phyloP scores from a whole-genome alignment of 2,888 invertebrate genomes.

The Callimorpha dominula region DNA sequence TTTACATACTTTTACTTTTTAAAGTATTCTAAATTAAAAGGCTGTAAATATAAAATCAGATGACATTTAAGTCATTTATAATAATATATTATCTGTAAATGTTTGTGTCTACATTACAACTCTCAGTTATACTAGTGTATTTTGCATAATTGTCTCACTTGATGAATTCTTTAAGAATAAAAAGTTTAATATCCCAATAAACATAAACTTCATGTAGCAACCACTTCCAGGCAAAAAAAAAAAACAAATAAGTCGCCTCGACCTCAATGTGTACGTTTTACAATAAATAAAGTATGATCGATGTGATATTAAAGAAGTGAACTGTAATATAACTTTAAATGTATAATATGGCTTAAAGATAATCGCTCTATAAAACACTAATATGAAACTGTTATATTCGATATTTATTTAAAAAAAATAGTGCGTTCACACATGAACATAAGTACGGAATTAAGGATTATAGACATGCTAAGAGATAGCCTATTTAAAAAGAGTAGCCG shows the following conservation, averaged over 20 bases:
- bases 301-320: neutral
- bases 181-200: constrained; percentile 9
- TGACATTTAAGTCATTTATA: constrained; percentile 3
- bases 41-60: neutral
- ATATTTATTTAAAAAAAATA: neutral
- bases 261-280: neutral
- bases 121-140: neutral
- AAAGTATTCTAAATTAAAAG: neutral
- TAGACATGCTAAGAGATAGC: neutral
- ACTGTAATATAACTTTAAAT: constrained; percentile 2
- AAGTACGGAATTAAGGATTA: neutral
- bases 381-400: neutral
- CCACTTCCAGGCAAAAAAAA: neutral
- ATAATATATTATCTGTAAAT: neutral
- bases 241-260: neutral
- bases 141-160: neutral
- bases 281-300: neutral
- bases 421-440: neutral
- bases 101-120: neutral
- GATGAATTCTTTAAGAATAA: constrained; percentile 9
- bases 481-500: neutral
- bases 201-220: neutral
- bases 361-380: neutral
- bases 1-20: neutral
- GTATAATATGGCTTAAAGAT: neutral